Evolutionary conservation across 2,797 vertebrate genomes (phyloP).

Genomic region (Paedocypris micromegethes): DNA sequence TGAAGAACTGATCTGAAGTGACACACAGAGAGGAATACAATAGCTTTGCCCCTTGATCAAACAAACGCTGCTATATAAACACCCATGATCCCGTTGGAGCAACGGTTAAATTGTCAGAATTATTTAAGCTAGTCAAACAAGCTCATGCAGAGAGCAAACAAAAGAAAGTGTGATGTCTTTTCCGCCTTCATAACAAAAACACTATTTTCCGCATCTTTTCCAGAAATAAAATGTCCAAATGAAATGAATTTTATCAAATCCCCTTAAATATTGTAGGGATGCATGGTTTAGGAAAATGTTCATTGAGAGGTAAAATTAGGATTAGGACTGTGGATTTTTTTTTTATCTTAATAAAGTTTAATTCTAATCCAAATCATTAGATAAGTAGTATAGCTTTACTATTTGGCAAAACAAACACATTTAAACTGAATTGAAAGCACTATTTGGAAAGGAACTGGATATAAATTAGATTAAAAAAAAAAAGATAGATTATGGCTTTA

Average conservation of each 20-base stretch:
- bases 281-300: background rate
- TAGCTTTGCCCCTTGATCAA: constrained; percentile 24
- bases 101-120: constrained; percentile 5
- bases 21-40: constrained; percentile 2
- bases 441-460: too few relatives aligned
- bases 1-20: background rate
- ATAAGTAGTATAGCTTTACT: too few relatives aligned
- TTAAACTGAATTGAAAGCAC: too few relatives aligned
- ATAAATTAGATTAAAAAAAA: too few relatives aligned
- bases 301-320: background rate
- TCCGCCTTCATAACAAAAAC: background rate
- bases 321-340: too few relatives aligned
- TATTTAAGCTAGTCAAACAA: constrained; percentile 20
- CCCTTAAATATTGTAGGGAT: too few relatives aligned
- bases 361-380: too few relatives aligned
- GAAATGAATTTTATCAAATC: background rate
- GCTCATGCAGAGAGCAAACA: constrained; percentile 15
- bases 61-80: constrained; percentile 26
- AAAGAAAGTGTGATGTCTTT: constrained; percentile 1
- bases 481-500: too few relatives aligned
- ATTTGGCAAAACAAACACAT: too few relatives aligned
- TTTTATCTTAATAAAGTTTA: too few relatives aligned
- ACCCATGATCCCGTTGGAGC: background rate
- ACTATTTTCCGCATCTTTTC: too few relatives aligned
- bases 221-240: background rate